Evolutionary conservation across 1,140 invertebrate species (phyloP).

Genomic region (Leptoteleia sp.): DNA sequence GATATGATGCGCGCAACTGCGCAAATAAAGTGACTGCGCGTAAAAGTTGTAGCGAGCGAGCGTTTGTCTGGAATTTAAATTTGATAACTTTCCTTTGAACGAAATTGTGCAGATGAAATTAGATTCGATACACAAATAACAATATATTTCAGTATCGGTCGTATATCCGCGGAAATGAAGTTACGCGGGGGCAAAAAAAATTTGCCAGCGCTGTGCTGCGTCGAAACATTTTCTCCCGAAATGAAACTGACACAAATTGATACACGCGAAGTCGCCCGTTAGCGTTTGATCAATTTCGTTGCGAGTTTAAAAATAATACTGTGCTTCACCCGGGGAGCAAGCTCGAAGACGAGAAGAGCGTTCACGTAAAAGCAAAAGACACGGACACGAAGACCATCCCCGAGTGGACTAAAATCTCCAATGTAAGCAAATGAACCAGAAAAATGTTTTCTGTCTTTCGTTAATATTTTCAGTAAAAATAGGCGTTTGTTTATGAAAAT

Average conservation of each 20-base stretch:
- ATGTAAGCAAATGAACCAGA: too few species aligned
- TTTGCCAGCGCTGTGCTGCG: background rate
- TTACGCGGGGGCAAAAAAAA: constrained; percentile 13
- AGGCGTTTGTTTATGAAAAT: too few species aligned
- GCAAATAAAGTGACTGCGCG: constrained; percentile 1
- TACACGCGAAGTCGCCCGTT: constrained; percentile 7
- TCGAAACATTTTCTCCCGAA: constrained; percentile 11
- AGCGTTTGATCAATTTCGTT: constrained; percentile 13
- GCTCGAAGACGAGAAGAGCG: background rate
- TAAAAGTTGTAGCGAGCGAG: constrained; percentile 13
- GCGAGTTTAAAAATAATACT: constrained; percentile 23
- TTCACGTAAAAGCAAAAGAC: constrained; percentile 1
- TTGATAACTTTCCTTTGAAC: constrained; percentile 38
- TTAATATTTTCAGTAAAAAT: too few species aligned
- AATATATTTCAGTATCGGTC: constrained; percentile 9
- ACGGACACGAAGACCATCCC: too few species aligned
- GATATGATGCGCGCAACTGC: background rate
- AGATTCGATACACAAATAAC: constrained; percentile 22
- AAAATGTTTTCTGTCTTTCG: too few species aligned
- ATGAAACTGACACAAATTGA: constrained; percentile 15
- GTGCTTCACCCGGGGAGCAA: background rate
- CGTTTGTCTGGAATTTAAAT: constrained; percentile 32
- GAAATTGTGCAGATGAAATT: constrained; percentile 30
- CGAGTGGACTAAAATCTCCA: too few species aligned
- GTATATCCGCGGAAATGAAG: too few species aligned